phyloP scores from a whole-genome alignment of 2,797 vertebrate genomes.

The Staurois parvus region DNA sequence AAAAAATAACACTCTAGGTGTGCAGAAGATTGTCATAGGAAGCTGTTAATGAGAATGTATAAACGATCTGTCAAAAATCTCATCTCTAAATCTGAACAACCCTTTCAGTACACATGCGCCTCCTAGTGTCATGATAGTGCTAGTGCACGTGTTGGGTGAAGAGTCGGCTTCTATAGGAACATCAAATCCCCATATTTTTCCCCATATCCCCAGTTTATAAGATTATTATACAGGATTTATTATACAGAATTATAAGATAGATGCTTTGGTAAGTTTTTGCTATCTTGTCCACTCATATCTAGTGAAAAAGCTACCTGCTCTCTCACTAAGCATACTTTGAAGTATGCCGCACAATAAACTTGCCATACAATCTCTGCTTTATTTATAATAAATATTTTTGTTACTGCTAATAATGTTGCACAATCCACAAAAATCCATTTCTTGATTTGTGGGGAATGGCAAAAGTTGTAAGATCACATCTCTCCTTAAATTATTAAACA shows the following conservation, averaged over 20 bases:
- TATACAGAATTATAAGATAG: neutral
- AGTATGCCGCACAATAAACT: neutral
- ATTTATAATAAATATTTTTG: too few relatives aligned
- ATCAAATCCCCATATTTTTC: neutral
- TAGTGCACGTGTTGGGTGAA: neutral
- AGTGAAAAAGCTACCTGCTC: neutral
- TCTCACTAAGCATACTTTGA: neutral
- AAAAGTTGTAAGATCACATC: neutral
- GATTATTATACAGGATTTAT: too few relatives aligned
- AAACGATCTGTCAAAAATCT: neutral
- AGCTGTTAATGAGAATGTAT: neutral
- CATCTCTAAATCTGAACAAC: neutral
- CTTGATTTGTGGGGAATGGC: too few relatives aligned
- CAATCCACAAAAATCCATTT: too few relatives aligned
- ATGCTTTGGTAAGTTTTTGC: neutral
- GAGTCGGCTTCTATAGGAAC: neutral
- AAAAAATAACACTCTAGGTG: neutral
- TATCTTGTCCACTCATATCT: too few relatives aligned
- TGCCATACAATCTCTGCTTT: neutral
- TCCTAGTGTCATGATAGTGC: neutral
- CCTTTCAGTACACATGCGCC: neutral
- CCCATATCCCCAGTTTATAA: too few relatives aligned
- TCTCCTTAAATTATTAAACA: neutral
- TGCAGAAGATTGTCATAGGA: neutral
- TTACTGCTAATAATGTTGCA: too few relatives aligned